These are phyloP conservation scores for Leucozona laternaria DNA, from an alignment of 2,888 invertebrate species.

Conservation along the genomic window DNA sequence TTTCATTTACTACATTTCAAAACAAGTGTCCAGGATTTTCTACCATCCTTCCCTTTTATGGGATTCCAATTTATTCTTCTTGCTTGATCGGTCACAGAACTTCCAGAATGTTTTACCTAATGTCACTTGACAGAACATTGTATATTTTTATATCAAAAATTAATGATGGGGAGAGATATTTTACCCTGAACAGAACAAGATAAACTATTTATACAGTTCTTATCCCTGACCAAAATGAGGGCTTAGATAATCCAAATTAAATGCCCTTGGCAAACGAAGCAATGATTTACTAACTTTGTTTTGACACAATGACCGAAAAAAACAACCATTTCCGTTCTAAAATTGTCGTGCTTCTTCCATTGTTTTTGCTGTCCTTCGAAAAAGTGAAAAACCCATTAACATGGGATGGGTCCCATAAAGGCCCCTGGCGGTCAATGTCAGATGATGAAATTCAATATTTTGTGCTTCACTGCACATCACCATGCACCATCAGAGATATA, in stretches of 20 bases:
- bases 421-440: conserved; percentile 36
- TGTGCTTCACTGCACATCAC: background rate
- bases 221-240: conserved; percentile 26
- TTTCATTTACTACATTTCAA: conserved; percentile 70
- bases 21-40: conserved; percentile 52
- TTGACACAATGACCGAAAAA: conserved; percentile 1
- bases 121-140: conserved; percentile 36
- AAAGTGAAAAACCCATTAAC: conserved; percentile 30
- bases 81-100: conserved; percentile 40
- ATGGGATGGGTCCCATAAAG: conserved; percentile 37
- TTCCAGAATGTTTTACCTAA: conserved; percentile 32
- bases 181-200: background rate
- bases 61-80: conserved; percentile 7
- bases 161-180: background rate
- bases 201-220: conserved; percentile 18
- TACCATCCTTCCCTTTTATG: background rate
- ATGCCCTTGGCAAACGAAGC: conserved; percentile 56
- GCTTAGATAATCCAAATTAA: conserved; percentile 66
- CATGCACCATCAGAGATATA: background rate
- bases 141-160: background rate
- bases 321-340: conserved; percentile 8
- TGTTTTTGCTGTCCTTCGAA: conserved; percentile 58
- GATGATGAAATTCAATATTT: conserved; percentile 21
- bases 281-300: conserved; percentile 55
- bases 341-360: conserved; percentile 25